Percentiles rank a stretch among this genome's conserved stretches.
These are phyloP conservation scores for Trachythela sp. DNA, from an alignment of 64 coral and sea anemone genomes.

Conservation along the genomic window DNA sequence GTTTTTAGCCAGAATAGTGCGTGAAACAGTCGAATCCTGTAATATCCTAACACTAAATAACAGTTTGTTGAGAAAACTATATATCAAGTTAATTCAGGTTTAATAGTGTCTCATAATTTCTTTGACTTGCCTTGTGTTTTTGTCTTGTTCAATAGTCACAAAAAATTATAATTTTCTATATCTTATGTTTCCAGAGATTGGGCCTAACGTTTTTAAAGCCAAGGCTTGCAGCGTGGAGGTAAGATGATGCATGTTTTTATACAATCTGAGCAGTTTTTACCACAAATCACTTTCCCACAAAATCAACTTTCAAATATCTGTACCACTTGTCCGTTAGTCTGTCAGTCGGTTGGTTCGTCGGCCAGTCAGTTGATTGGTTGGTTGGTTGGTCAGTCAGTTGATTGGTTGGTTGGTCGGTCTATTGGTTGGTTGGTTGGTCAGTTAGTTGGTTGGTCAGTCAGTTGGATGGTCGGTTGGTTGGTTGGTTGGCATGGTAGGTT, in stretches of 20 bases:
- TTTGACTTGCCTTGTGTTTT: neutral
- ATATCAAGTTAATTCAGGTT: conserved; percentile 95
- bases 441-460: too few relatives aligned
- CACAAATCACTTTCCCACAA: neutral
- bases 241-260: too few relatives aligned
- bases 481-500: too few relatives aligned
- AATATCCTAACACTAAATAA: conserved; percentile 65
- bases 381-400: too few relatives aligned
- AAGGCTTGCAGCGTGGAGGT: conserved; percentile 90
- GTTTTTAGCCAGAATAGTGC: conserved; percentile 43
- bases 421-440: too few relatives aligned
- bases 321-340: too few relatives aligned
- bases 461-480: too few relatives aligned
- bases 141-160: neutral
- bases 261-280: too few relatives aligned
- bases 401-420: too few relatives aligned
- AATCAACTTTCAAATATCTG: neutral
- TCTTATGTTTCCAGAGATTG: conserved; percentile 67
- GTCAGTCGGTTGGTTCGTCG: too few relatives aligned
- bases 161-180: neutral
- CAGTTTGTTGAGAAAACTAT: conserved; percentile 76
- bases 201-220: conserved; percentile 91
- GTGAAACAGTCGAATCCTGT: conserved; percentile 59
- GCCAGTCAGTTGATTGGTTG: too few relatives aligned
- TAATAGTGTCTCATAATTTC: neutral